Percentiles rank a stretch among this genome's conserved stretches.
phyloP scores from a whole-genome alignment of 2,888 invertebrate genomes.

The Calameuta pallipes region DNA sequence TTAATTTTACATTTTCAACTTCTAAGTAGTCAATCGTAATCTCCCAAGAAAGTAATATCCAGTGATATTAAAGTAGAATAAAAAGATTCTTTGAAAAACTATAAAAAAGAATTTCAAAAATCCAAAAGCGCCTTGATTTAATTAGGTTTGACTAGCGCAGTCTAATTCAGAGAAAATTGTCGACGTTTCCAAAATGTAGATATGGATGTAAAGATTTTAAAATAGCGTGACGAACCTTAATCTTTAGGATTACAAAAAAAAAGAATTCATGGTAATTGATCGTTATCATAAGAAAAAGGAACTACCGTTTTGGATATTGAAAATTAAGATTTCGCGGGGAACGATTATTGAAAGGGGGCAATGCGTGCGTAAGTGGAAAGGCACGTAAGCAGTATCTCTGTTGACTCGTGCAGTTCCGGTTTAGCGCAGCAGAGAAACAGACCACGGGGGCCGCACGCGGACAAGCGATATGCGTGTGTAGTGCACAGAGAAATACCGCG shows the following conservation, averaged over 20 bases:
- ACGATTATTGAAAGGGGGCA: not conserved
- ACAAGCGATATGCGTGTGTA: conserved; percentile 60
- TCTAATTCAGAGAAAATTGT: not conserved
- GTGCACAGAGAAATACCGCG: conserved; percentile 47
- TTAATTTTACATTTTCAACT: not conserved
- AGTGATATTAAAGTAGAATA: not conserved
- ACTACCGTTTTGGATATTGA: not conserved
- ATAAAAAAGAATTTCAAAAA: not conserved
- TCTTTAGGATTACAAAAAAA: not conserved
- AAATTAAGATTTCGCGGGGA: not conserved
- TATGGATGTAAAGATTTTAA: not conserved
- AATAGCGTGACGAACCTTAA: not conserved
- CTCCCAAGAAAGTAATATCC: not conserved
- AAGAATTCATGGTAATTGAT: not conserved
- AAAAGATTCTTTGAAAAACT: not conserved
- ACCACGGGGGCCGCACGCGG: conserved; percentile 64
- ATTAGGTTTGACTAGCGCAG: not conserved
- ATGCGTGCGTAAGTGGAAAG: conserved; percentile 25
- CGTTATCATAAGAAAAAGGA: not conserved
- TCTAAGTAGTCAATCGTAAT: not conserved
- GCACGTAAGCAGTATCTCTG: conserved; percentile 22
- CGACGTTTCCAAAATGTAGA: not conserved
- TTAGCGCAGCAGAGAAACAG: conserved; percentile 50
- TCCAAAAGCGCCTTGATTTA: not conserved
- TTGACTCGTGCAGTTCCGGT: conserved; percentile 58